A percentile compares a stretch with the other conserved stretches of the same genome.
These are phyloP conservation scores for Miichthys miiuy DNA, from an alignment of 2,797 vertebrate species.

Conservation along the genomic window DNA sequence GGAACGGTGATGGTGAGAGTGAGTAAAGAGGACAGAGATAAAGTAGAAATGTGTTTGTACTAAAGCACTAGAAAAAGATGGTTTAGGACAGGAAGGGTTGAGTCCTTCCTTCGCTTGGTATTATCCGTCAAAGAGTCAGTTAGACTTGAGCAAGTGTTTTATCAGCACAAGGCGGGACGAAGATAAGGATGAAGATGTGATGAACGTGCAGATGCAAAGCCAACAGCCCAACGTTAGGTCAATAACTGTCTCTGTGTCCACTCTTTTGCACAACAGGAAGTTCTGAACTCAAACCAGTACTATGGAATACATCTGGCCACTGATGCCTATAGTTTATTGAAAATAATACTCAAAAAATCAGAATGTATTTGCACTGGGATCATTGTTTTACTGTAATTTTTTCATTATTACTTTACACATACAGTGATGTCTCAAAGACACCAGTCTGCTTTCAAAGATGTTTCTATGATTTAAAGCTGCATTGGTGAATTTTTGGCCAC, in stretches of 20 bases:
- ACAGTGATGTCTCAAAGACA: not conserved
- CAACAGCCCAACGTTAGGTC: constrained; percentile 4
- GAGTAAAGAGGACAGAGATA: constrained; percentile 72
- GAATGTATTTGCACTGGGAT: not conserved
- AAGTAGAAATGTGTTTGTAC: constrained; percentile 66
- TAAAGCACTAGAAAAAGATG: constrained; percentile 50
- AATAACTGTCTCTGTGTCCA: not conserved
- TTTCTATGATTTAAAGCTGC: constrained; percentile 1
- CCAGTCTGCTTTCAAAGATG: not conserved
- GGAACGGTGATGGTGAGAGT: constrained; percentile 54
- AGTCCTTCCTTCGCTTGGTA: constrained; percentile 25
- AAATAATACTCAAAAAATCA: not conserved
- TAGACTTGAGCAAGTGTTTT: constrained; percentile 42
- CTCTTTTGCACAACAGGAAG: not conserved
- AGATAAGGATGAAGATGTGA: constrained; percentile 48
- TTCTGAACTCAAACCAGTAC: constrained; percentile 8
- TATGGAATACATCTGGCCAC: not conserved
- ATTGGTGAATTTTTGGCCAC: not conserved
- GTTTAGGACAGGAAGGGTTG: constrained; percentile 35
- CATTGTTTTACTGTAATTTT: not conserved
- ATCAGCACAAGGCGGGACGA: constrained; percentile 44
- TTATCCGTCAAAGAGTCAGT: constrained; percentile 59
- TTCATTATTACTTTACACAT: not conserved
- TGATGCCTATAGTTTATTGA: not conserved
- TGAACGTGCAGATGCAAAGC: constrained; percentile 39